These are phyloP conservation scores for Oscheius sp. DNA, from an alignment of 1,140 invertebrate species.

Conservation along the genomic window DNA sequence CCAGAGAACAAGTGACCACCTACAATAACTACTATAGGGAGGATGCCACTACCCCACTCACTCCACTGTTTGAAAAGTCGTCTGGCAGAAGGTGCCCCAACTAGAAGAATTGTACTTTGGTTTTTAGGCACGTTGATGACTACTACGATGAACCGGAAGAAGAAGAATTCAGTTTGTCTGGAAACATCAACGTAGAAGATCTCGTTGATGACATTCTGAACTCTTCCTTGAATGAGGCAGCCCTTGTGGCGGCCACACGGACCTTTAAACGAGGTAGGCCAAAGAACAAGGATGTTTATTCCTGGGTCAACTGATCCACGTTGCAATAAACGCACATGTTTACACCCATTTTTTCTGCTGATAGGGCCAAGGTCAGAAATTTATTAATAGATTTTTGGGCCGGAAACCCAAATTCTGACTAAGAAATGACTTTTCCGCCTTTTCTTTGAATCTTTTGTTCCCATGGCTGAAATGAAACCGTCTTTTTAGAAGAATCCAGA, in stretches of 20 bases:
- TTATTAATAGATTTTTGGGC: no score
- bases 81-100: background rate
- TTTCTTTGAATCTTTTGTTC: no score
- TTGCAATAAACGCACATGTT: no score
- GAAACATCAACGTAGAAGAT: background rate
- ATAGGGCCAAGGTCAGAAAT: no score
- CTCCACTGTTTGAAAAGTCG: no score
- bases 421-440: no score
- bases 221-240: background rate
- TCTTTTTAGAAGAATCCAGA: background rate
- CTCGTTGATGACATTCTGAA: background rate
- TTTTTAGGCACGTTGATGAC: background rate
- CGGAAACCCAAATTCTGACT: no score
- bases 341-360: no score
- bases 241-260: background rate
- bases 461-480: no score
- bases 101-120: background rate
- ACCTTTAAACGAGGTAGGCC: background rate
- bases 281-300: no score
- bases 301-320: no score
- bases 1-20: background rate
- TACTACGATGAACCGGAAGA: constrained; percentile 3
- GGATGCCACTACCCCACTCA: background rate
- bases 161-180: background rate
- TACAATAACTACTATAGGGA: background rate